Conservation (phyloP, 2,113 vertebrate genomes). For the Phodopus roborovskii region DNA sequence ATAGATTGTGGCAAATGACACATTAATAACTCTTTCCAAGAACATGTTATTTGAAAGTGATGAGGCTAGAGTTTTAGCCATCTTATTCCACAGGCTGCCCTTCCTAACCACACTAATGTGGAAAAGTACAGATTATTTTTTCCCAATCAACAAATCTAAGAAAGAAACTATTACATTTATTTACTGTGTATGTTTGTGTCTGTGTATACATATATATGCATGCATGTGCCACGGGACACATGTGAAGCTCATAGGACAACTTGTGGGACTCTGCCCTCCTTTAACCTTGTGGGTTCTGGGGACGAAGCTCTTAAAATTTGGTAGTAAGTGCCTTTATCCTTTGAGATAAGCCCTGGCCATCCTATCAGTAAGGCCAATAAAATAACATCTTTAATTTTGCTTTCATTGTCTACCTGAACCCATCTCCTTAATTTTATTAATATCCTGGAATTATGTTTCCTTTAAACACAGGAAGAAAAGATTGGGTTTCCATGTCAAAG, state of each 20-base stretch:
- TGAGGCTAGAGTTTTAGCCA: background rate
- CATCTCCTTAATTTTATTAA: constrained; percentile 21
- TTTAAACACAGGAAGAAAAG: background rate
- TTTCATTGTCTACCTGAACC: background rate
- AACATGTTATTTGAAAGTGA: background rate
- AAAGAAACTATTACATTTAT: background rate
- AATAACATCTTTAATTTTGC: background rate
- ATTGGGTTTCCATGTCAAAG: constrained; percentile 17
- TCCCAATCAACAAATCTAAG: background rate
- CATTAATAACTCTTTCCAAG: background rate
- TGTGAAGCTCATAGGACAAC: background rate
- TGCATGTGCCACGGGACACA: background rate
- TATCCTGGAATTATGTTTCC: background rate
- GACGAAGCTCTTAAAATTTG: background rate
- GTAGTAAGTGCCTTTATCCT: background rate
- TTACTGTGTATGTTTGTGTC: background rate
- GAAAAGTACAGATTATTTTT: background rate
- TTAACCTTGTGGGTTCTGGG: background rate
- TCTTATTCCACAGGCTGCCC: background rate
- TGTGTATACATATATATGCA: background rate
- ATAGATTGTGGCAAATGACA: background rate
- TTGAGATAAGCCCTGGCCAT: too few relatives aligned
- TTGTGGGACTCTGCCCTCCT: background rate
- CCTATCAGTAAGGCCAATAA: background rate
- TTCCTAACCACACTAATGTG: background rate